Evolutionary conservation across 1,140 invertebrate species (phyloP).

Genomic region (Anastrepha obliqua): DNA sequence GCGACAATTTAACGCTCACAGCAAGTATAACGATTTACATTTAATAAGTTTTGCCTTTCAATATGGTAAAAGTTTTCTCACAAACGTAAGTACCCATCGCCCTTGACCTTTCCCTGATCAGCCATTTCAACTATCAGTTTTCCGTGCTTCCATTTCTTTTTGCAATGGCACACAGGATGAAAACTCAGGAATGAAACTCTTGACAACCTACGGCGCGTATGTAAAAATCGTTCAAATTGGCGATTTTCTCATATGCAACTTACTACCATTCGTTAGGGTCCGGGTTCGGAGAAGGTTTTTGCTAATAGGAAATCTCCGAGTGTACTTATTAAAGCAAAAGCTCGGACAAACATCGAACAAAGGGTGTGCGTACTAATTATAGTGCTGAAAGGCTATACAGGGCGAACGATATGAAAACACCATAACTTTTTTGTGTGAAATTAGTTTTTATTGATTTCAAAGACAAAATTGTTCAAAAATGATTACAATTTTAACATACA

Average conservation of each 20-base stretch:
- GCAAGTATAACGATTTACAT: slow-evolving; percentile 74
- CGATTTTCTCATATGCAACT: slow-evolving; percentile 56
- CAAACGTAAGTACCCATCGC: neutral
- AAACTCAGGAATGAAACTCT: slow-evolving; percentile 24
- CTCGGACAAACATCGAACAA: no score
- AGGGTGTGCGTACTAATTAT: no score
- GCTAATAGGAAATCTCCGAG: neutral
- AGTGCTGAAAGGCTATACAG: no score
- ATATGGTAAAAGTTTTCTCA: neutral
- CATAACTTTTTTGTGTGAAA: no score
- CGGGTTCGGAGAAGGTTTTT: slow-evolving; percentile 64
- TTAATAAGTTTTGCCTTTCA: slow-evolving; percentile 28
- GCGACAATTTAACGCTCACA: slow-evolving; percentile 80
- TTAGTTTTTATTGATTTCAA: no score
- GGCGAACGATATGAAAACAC: no score
- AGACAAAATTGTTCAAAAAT: no score
- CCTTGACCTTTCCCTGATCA: neutral
- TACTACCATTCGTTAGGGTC: neutral
- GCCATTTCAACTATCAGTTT: neutral
- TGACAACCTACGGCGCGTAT: slow-evolving; percentile 19
- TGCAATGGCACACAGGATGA: neutral
- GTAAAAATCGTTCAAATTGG: slow-evolving; percentile 62
- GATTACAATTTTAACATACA: no score
- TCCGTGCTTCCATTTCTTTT: neutral
- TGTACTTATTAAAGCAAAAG: no score